Evolutionary conservation across 1,140 invertebrate genomes (phyloP).

Genomic region (Probaryconus sp.): DNA sequence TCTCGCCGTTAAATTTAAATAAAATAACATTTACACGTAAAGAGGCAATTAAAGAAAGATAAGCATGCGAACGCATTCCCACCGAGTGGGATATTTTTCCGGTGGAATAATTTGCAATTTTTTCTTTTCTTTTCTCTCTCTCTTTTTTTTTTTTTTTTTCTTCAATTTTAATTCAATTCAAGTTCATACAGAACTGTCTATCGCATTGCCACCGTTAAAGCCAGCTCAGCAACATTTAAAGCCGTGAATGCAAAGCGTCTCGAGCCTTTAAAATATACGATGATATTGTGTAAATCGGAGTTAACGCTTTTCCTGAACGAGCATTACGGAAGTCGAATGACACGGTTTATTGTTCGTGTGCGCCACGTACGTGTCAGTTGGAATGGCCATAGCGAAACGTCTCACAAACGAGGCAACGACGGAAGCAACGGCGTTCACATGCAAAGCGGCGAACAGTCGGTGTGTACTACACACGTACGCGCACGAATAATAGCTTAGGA

Average conservation of each 20-base stretch:
- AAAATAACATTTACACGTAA: too few species aligned
- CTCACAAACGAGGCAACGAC: constrained; percentile 51
- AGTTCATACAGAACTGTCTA: too few species aligned
- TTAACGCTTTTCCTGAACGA: constrained; percentile 27
- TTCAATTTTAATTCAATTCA: too few species aligned
- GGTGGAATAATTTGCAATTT: too few species aligned
- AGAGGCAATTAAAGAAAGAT: too few species aligned
- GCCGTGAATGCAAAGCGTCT: constrained; percentile 22
- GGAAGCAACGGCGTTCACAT: constrained; percentile 58
- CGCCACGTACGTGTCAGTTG: constrained; percentile 46
- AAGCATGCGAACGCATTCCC: too few species aligned
- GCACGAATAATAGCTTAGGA: constrained; percentile 67
- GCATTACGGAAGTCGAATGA: constrained; percentile 56
- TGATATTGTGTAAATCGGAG: constrained; percentile 46
- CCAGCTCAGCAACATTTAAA: too few species aligned
- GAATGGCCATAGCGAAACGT: constrained; percentile 43
- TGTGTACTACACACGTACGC: constrained; percentile 58
- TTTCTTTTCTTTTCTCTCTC: too few species aligned
- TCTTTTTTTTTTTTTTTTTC: too few species aligned
- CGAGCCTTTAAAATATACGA: constrained; percentile 24
- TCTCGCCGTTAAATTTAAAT: too few species aligned
- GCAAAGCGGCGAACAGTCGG: constrained; percentile 72
- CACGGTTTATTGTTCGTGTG: constrained; percentile 53
- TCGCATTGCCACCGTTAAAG: too few species aligned
- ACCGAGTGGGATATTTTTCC: too few species aligned